Evolutionary conservation across 64 coral and sea anemone species (phyloP).

Genomic region (Pocillopora damicornis): DNA sequence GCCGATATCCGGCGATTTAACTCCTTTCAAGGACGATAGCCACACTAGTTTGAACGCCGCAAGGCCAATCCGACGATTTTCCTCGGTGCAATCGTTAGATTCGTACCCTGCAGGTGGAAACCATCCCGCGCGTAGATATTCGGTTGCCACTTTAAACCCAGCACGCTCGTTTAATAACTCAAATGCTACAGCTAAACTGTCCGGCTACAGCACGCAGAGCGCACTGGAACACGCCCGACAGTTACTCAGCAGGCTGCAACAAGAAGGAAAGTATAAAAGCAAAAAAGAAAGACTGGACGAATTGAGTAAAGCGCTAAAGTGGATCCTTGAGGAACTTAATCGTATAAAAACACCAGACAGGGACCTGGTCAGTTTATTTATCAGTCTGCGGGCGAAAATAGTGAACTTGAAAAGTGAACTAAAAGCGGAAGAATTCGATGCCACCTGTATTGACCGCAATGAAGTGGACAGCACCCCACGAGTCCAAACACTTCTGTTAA

Average conservation of each 20-base stretch:
- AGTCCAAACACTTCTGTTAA: neutral
- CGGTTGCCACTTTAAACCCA: slow-evolving; percentile 22
- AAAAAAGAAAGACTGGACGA: slow-evolving; percentile 87
- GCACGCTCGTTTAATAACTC: neutral
- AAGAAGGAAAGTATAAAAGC: slow-evolving; percentile 75
- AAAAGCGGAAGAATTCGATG: slow-evolving; percentile 71
- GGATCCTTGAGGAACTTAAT: slow-evolving; percentile 83
- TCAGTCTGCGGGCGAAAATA: slow-evolving; percentile 82
- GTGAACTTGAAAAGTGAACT: slow-evolving; percentile 74
- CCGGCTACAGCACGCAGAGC: slow-evolving; percentile 81
- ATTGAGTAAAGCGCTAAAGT: slow-evolving; percentile 80
- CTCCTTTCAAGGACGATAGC: neutral
- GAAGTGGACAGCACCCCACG: neutral
- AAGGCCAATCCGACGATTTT: neutral
- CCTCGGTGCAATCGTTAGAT: neutral
- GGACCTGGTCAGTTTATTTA: slow-evolving; percentile 77
- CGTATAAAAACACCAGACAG: slow-evolving; percentile 79
- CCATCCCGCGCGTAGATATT: slow-evolving; percentile 32
- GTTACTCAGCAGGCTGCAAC: slow-evolving; percentile 62
- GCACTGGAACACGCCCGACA: slow-evolving; percentile 75
- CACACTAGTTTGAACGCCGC: slow-evolving; percentile 1
- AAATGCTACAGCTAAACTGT: slow-evolving; percentile 53
- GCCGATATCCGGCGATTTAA: slow-evolving; percentile 33
- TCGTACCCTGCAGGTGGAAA: neutral
- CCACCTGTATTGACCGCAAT: slow-evolving; percentile 21